Evolutionary conservation across 2,888 invertebrate species (phyloP), one percentile per base, ranked within the genome.

Genomic region (Eristalinus aeneus): DNA sequence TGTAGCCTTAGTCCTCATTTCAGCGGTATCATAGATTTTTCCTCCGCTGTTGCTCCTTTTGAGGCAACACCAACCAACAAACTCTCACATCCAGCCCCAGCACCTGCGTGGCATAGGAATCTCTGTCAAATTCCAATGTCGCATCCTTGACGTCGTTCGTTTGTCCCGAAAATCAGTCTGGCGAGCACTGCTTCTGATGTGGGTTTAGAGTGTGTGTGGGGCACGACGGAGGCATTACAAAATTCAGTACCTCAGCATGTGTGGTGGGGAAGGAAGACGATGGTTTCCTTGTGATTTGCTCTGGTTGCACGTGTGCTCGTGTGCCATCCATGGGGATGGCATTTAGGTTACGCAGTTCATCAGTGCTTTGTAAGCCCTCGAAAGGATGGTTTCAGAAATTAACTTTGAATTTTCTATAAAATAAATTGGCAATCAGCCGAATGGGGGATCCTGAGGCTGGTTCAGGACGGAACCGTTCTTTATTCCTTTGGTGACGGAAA

Each of bases 1-100:
- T 76, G 68, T 34, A 76, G 63, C 72, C 85, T 80, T 67, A 72
- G 80, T 72, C 80, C 85, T 12, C 85, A 80, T 85, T 85, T 80
- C 75, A 64, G 61, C 54, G 80, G 68, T 81, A 31, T 73, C 58
- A 72, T 81, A 76, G 68, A 61, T 76, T 81, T 73, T 39, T 32
- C 31, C 12, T n/a, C n/a, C 23, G 0, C n/a, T 23, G 23, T 6
- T 23, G 64, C 39, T 58, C 54, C 16, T 20, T 61, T 54, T 39
- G 39, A 58, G 31, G 68, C 67, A 60, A 61, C 53, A 5, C 27
- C 27, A 27, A 27, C 27, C 2, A 27, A 27, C 27, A 3, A 27
- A 46, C 56, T 6, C 6, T 11, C n/a, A 11, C 1, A 9, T 27
- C 60, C 27, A 10, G 1, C 20, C 20, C 27, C 60, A 12, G 16